Evolutionary conservation across 2,113 vertebrate species (phyloP).

Genomic region (Motacilla alba): DNA sequence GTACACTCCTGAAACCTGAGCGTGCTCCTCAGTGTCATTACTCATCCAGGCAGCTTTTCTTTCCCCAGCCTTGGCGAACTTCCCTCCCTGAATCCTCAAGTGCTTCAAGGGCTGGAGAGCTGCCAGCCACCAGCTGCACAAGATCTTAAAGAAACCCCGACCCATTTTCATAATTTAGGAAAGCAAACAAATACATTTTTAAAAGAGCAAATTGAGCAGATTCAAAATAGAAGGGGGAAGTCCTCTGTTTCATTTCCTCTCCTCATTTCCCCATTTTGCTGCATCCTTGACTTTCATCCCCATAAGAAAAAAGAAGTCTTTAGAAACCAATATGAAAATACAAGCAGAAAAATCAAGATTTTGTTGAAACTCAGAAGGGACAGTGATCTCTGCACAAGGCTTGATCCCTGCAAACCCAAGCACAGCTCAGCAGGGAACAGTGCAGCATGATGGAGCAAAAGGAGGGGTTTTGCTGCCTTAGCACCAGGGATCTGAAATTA

Average conservation of each 20-base stretch:
- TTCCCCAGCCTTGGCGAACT: constrained; percentile 17
- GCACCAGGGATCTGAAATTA: not conserved
- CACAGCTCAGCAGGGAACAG: not conserved
- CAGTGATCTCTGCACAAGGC: not conserved
- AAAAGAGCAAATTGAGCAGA: not conserved
- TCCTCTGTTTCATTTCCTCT: not conserved
- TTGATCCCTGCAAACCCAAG: not conserved
- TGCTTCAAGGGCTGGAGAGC: constrained; percentile 46
- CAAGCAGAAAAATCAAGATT: not conserved
- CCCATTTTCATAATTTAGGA: not conserved
- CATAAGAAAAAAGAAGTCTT: not conserved
- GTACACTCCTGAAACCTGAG: constrained; percentile 34
- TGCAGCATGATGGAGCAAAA: not conserved
- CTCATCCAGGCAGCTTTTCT: constrained; percentile 58
- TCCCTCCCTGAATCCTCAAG: constrained; percentile 54
- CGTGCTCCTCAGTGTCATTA: constrained; percentile 51
- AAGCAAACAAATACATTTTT: not conserved
- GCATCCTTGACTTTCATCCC: not conserved
- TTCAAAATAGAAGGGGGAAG: not conserved
- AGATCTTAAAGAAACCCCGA: constrained; percentile 25
- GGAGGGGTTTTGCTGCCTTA: not conserved
- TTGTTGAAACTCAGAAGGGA: not conserved
- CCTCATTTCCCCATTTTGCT: not conserved
- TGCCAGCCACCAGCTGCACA: constrained; percentile 61
- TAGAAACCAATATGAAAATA: not conserved